Base-by-base conservation (phyloP, 2,113 vertebrate species). In the Conger conger region DNA sequence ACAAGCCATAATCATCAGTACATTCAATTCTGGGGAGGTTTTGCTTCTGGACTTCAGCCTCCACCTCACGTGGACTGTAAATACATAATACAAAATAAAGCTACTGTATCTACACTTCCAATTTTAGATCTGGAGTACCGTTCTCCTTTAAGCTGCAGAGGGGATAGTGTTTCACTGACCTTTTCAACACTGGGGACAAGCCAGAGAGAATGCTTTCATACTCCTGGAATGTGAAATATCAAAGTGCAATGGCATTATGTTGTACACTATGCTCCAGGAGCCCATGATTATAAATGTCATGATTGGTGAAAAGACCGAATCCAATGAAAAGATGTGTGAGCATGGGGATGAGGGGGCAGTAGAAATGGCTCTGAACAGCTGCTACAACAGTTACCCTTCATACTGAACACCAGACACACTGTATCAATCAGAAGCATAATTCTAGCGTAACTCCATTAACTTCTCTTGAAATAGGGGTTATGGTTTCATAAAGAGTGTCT, bases 121-220 rank as follows among this genome's bases (percentile, higher is more conserved):
- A 80, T 80, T 80, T 50, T 38, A 80, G 79, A 45, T 80, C 15
- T 53, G 3, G 23, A 53, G 18, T 13, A n/a, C 23, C 15, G 79
- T 80, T 80, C 42, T 30, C 79, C 79, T 50, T 80, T 50, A 80
- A 45, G 79, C 79, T 33, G n/a, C 40, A 80, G 42, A 17, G 3
- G 8, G 33, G 79, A 50, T 50, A 5, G 40, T n/a, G 8, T 50
- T 50, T 80, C 79, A 80, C 37, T 50, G 79, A 80, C 79, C 79
- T 80, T 80, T 50, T 30, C 42, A 16, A 50, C 42, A 50, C 79
- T 80, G 79, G 27, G 42, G 0, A 33, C 1, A 50, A 50, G 40
- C 45, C 40, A 80, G 79, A 17, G 4, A 30, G n/a, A 53, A 80
- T 13, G 45, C 20, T 73, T 33, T 73, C n/a, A 73, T 73, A 73